Evolutionary conservation across 1,140 invertebrate species (phyloP), one percentile per base, ranked within the genome.

Genomic region (Lysiphlebus fabarum): DNA sequence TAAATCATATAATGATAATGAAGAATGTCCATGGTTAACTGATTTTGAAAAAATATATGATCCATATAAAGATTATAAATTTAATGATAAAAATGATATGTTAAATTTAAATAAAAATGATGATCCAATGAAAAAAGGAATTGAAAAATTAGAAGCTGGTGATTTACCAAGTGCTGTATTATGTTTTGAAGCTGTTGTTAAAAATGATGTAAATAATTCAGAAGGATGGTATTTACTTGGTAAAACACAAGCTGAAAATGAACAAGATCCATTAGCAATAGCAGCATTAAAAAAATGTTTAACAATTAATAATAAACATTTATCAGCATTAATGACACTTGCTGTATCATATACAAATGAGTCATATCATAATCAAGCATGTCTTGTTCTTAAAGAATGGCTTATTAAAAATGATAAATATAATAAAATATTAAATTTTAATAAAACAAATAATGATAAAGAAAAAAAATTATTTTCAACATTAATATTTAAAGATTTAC

Each of bases 331-430:
- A 17, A 92, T 98, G 85, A 86, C 91, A 5, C 78, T 99, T 53
- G 93, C 95, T 42, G 91, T 95, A 8, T 93, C 92, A 64, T 97
- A 95, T 66, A 96, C 96, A 5, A 99, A 99, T 81, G 97, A 99
- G 77, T 90, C 87, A 65, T 86, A 87, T 72, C 84, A 89, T 58
- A 88, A 84, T 70, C 86, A 87, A 76, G 90, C 89, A 2, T 89
- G 88, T 50, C 75, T 84, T 50, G 85, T 85, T 56, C 76, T 92
- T n/a, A 81, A 85, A 64, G 86, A 87, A 59, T 98, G 95, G 95
- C 76, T 98, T n/a, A 81, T 85, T 63, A 83, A 86, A 62, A 93
- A 95, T 80, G 87, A 90, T 1, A 90, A 90, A 75, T 98, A 97
- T 68, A 82, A 82, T 60, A 85, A 92, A 68, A 71, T 96, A 40